phyloP scores from a whole-genome alignment of 1,140 invertebrate genomes.

The Bombus difficillimus region DNA sequence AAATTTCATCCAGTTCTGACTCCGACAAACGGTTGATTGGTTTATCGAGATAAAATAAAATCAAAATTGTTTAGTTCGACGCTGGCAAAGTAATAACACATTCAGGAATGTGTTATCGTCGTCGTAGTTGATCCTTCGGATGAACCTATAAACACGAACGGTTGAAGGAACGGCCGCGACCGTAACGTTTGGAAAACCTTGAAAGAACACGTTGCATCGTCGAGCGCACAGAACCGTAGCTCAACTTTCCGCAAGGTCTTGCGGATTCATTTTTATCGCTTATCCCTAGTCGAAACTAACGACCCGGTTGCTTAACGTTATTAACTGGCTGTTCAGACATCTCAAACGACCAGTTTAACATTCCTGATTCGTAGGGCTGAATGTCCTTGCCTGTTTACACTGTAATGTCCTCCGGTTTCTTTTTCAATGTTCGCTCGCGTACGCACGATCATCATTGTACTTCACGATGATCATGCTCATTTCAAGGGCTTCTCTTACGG shows the following conservation, averaged over 20 bases:
- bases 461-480: neutral
- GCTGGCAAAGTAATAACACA: neutral
- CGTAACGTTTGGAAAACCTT: neutral
- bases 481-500: conserved; percentile 50
- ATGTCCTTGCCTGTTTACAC: conserved; percentile 39
- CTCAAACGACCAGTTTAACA: conserved; percentile 33
- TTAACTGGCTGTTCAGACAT: conserved; percentile 12
- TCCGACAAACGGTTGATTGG: neutral
- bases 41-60: neutral
- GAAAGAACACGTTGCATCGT: neutral
- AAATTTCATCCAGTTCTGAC: too few species aligned
- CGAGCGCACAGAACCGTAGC: too few species aligned
- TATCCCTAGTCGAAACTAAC: conserved; percentile 21
- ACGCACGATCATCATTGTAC: neutral
- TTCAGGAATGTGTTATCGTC: neutral
- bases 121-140: neutral
- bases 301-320: conserved; percentile 26
- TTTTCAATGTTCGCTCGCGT: neutral
- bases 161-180: conserved; percentile 11
- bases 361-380: conserved; percentile 30
- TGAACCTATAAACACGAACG: neutral
- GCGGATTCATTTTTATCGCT: conserved; percentile 15
- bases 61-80: too few species aligned
- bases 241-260: conserved; percentile 1
- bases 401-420: conserved; percentile 31